Base-by-base conservation (phyloP, 1,140 invertebrate genomes). In the Heliothis subflexa region DNA sequence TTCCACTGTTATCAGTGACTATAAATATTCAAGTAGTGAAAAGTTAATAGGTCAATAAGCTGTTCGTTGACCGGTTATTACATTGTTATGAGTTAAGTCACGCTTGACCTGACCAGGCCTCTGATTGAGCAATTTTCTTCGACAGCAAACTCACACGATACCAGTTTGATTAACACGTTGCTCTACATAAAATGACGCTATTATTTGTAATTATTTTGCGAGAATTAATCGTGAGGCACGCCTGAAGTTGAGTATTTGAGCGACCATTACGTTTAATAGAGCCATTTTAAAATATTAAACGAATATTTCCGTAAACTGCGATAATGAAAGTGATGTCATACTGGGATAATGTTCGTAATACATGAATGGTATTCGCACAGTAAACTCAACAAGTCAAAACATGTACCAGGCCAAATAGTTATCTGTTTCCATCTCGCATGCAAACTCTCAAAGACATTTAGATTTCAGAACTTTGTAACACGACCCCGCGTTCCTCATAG, bases 41-140 rank as follows among this genome's bases (percentile, higher is more conserved):
- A 81, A 83, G 75, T 64, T 84, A 83, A 86, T 84, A 84, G 79
- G 77, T 85, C 75, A 82, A 83, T 86, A 86, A 80, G 81, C 73
- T 70, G 72, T 74, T 80, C 62, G 73, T 70, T 73, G 82, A 81
- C 77, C 82, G 81, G 83, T 86, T 83, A 87, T 91, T 90, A 90
- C 81, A 81, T 86, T 80, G 78, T 88, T 87, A 89, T 84, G 86
- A 84, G 85, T 80, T 83, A 84, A 86, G 85, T 85, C 88, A 91
- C 89, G 89, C 87, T 90, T 89, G 87, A 88, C 89, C 89, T 82
- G 81, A 81, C 80, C 74, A 79, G 75, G 77, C 83, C 78, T 85
- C 83, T 87, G 88, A 91, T 91, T 91, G 87, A 91, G 87, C 85
- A 88, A 91, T 91, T 91, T 89, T 85, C 85, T 87, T 83, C 87